A percentile compares a stretch with the other conserved stretches of the same genome.
These are phyloP conservation scores for Prenolepis imparis DNA, from an alignment of 2,888 invertebrate species.

Conservation along the genomic window DNA sequence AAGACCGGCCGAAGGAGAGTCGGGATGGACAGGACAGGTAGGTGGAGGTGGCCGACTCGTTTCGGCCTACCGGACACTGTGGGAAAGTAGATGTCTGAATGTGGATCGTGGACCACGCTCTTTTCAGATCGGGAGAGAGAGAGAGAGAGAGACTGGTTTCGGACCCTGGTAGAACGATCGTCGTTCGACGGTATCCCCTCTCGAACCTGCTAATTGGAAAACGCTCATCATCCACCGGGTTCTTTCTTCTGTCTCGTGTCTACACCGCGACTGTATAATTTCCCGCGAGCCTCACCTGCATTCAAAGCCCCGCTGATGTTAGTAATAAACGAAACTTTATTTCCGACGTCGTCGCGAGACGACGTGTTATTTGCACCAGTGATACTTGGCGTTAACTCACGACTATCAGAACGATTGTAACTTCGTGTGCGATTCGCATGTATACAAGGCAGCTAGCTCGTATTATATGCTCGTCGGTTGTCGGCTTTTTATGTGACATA, in stretches of 20 bases:
- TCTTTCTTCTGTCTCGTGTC: conserved; percentile 29
- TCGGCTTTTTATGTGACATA: neutral
- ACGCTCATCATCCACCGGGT: conserved; percentile 60
- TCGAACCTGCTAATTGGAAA: conserved; percentile 73
- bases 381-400: conserved; percentile 10
- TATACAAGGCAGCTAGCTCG: neutral
- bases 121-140: conserved; percentile 28
- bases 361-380: conserved; percentile 18
- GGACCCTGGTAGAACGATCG: conserved; percentile 64
- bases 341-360: conserved; percentile 4
- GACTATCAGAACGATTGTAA: neutral
- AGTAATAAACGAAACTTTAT: conserved; percentile 52
- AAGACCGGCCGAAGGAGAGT: conserved; percentile 39
- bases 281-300: conserved; percentile 28
- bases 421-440: conserved; percentile 2
- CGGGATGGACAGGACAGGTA: conserved; percentile 45
- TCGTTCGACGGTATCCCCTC: conserved; percentile 65
- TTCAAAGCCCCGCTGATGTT: conserved; percentile 11
- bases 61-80: conserved; percentile 83
- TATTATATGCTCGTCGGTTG: neutral
- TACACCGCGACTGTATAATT: conserved; percentile 40
- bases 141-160: conserved; percentile 59
- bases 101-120: conserved; percentile 53
- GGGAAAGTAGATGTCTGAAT: conserved; percentile 79
- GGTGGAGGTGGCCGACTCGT: conserved; percentile 70